Percentiles rank a stretch among this genome's conserved stretches.
Evolutionary conservation across 2,113 vertebrate genomes (phyloP).

Genomic region (Rana temporaria): DNA sequence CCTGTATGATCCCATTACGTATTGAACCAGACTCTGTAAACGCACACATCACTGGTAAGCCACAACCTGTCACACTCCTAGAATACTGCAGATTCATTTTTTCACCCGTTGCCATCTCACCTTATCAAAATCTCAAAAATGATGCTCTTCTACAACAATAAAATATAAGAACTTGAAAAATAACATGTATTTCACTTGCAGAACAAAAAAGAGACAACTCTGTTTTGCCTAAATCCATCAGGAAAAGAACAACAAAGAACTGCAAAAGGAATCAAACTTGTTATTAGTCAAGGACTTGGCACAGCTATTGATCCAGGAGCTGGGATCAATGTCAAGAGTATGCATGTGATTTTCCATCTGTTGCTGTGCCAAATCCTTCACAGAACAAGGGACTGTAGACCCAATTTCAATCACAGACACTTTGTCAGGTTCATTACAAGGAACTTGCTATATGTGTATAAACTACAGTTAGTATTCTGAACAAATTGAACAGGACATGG

Average conservation of each 20-base stretch:
- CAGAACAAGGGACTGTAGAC: slow-evolving; percentile 49
- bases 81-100: too few species aligned
- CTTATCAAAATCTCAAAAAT: too few species aligned
- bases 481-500: slow-evolving; percentile 57
- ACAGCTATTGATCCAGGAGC: slow-evolving; percentile 60
- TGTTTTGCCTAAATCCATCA: slow-evolving; percentile 38
- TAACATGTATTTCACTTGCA: slow-evolving; percentile 15
- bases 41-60: too few species aligned
- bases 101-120: too few species aligned
- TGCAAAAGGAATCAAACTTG: slow-evolving; percentile 49
- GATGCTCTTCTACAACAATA: too few species aligned
- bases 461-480: slow-evolving; percentile 66
- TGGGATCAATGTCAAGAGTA: slow-evolving; percentile 64
- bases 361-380: slow-evolving; percentile 60
- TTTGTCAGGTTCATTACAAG: slow-evolving; percentile 49
- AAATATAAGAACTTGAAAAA: not conserved
- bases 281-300: slow-evolving; percentile 57
- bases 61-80: too few species aligned
- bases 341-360: slow-evolving; percentile 62
- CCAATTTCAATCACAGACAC: slow-evolving; percentile 47
- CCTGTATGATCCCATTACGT: too few species aligned
- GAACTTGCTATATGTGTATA: slow-evolving; percentile 62
- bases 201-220: slow-evolving; percentile 31
- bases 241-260: slow-evolving; percentile 47
- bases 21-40: too few species aligned